phyloP scores from a whole-genome alignment of 1,140 invertebrate species.

The Whitmania pigra region DNA sequence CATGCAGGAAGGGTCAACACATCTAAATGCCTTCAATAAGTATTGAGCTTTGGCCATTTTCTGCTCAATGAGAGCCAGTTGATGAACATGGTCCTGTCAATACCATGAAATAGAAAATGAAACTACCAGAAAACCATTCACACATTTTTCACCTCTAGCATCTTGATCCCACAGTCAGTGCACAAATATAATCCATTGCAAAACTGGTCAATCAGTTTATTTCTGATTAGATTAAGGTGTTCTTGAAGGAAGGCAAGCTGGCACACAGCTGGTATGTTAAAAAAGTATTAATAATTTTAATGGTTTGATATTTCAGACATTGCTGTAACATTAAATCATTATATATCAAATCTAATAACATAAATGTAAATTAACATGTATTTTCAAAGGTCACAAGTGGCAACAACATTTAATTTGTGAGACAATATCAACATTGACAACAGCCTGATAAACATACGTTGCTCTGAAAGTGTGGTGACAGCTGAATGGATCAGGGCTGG shows the following conservation, averaged over 20 bases:
- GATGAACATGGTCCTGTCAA: constrained; percentile 49
- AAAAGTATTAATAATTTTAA: too few relatives aligned
- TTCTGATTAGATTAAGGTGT: neutral
- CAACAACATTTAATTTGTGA: too few relatives aligned
- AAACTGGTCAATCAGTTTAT: neutral
- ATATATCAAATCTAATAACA: too few relatives aligned
- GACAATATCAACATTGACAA: neutral
- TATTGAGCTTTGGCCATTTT: constrained; percentile 54
- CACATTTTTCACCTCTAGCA: neutral
- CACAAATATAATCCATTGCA: too few relatives aligned
- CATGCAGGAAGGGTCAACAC: constrained; percentile 29
- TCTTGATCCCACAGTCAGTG: neutral
- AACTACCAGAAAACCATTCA: too few relatives aligned
- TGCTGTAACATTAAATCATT: too few relatives aligned
- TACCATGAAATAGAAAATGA: too few relatives aligned
- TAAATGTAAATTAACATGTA: neutral
- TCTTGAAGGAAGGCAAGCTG: neutral
- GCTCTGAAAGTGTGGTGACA: constrained; percentile 43
- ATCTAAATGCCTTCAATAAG: constrained; percentile 50
- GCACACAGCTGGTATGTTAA: neutral
- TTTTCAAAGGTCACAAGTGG: neutral
- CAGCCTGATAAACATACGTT: constrained; percentile 28
- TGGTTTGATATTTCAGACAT: too few relatives aligned
- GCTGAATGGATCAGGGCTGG: constrained; percentile 51
- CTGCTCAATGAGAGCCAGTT: constrained; percentile 52